These are phyloP conservation scores for Gryllus longicercus DNA, from an alignment of 2,888 invertebrate species.

Conservation along the genomic window DNA sequence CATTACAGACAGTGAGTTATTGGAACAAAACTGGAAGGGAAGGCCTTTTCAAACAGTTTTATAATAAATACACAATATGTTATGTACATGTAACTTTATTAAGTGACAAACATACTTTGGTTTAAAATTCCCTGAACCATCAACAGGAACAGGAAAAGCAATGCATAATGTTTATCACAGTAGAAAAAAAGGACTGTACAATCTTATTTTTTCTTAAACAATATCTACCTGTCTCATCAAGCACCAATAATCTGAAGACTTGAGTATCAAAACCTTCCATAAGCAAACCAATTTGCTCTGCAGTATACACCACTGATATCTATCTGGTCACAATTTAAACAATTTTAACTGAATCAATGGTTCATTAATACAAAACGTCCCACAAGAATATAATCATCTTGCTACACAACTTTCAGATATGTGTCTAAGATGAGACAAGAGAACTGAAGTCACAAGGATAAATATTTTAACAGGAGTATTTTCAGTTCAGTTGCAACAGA, in stretches of 20 bases:
- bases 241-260: neutral
- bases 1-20: neutral
- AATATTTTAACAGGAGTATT: too few relatives aligned
- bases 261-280: too few relatives aligned
- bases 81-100: constrained; percentile 1
- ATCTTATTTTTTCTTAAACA: neutral
- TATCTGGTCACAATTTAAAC: too few relatives aligned
- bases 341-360: too few relatives aligned
- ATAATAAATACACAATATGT: constrained; percentile 4
- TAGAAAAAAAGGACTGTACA: neutral
- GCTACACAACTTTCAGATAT: too few relatives aligned
- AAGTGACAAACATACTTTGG: neutral
- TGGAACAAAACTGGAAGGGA: constrained; percentile 17
- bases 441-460: too few relatives aligned
- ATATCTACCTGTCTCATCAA: neutral
- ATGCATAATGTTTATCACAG: constrained; percentile 7
- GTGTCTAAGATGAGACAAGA: too few relatives aligned
- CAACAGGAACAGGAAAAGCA: constrained; percentile 7
- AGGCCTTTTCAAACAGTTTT: neutral
- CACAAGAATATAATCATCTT: too few relatives aligned
- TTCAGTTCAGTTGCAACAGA: too few relatives aligned
- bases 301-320: too few relatives aligned
- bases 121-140: constrained; percentile 2
- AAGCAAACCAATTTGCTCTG: too few relatives aligned
- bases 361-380: too few relatives aligned